Conservation (phyloP, 2,888 invertebrate genomes). For the Icerya purchasi region DNA sequence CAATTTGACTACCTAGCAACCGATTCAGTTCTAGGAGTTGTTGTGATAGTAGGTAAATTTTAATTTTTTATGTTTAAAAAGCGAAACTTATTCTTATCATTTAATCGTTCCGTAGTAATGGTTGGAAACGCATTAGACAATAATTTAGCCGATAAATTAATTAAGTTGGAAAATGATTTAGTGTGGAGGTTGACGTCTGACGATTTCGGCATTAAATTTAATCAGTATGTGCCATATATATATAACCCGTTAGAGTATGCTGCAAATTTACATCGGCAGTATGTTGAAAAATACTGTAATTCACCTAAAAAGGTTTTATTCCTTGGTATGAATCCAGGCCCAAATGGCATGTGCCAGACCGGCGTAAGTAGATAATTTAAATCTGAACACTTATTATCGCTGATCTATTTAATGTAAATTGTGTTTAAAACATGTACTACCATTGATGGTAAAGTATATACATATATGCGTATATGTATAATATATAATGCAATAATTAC, state of each 20-base stretch:
- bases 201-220: background rate
- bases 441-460: no score
- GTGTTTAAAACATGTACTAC: no score
- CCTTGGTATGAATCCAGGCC: slow-evolving; percentile 92
- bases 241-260: slow-evolving; percentile 82
- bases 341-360: slow-evolving; percentile 89
- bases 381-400: no score
- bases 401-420: no score
- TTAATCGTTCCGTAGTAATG: no score
- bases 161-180: slow-evolving; percentile 7
- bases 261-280: slow-evolving; percentile 48
- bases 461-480: no score
- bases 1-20: no score
- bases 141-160: slow-evolving; percentile 20
- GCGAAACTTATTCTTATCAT: no score
- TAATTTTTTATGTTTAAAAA: no score
- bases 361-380: slow-evolving; percentile 36
- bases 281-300: slow-evolving; percentile 45
- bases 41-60: no score
- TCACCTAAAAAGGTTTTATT: slow-evolving; percentile 49
- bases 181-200: slow-evolving; percentile 1
- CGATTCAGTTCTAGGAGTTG: no score
- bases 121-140: background rate
- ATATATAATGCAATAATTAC: slow-evolving; percentile 1
- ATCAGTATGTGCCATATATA: slow-evolving; percentile 32